phyloP scores from a whole-genome alignment of 1,140 invertebrate species.

The Pseudomyrmex sp. region DNA sequence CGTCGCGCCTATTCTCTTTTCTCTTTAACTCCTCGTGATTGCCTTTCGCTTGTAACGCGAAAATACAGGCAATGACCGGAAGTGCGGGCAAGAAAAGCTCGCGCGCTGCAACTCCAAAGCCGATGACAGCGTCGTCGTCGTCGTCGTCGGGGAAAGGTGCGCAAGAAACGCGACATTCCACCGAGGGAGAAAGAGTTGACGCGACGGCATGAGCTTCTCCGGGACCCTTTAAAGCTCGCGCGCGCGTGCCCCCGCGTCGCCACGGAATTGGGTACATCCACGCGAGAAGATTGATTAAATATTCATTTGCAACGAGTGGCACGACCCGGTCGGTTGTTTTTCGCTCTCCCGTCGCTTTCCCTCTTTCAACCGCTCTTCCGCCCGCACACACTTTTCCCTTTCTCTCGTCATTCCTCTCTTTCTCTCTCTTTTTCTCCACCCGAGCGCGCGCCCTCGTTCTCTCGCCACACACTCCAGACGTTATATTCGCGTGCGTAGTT shows the following conservation, averaged over 20 bases:
- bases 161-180: slow-evolving; percentile 29
- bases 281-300: slow-evolving; percentile 84
- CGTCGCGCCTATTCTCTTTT: slow-evolving; percentile 8
- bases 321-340: slow-evolving; percentile 24
- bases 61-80: slow-evolving; percentile 50
- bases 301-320: slow-evolving; percentile 80
- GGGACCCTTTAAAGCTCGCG: slow-evolving; percentile 47
- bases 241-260: slow-evolving; percentile 65
- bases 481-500: slow-evolving; percentile 82
- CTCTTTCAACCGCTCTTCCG: slow-evolving; percentile 13
- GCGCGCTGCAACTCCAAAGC: slow-evolving; percentile 40
- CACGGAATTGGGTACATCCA: slow-evolving; percentile 81
- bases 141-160: neutral
- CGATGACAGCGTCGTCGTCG: slow-evolving; percentile 51
- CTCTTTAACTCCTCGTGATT: slow-evolving; percentile 24
- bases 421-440: neutral
- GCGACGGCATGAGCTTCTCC: slow-evolving; percentile 44
- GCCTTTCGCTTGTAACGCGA: slow-evolving; percentile 20
- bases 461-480: slow-evolving; percentile 65
- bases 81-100: slow-evolving; percentile 45
- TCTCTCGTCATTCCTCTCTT: neutral
- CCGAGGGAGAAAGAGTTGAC: neutral
- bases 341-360: slow-evolving; percentile 1
- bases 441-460: neutral
- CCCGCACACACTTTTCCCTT: neutral